Evolutionary conservation across 2,113 vertebrate genomes (phyloP).

Genomic region (Pica pica): DNA sequence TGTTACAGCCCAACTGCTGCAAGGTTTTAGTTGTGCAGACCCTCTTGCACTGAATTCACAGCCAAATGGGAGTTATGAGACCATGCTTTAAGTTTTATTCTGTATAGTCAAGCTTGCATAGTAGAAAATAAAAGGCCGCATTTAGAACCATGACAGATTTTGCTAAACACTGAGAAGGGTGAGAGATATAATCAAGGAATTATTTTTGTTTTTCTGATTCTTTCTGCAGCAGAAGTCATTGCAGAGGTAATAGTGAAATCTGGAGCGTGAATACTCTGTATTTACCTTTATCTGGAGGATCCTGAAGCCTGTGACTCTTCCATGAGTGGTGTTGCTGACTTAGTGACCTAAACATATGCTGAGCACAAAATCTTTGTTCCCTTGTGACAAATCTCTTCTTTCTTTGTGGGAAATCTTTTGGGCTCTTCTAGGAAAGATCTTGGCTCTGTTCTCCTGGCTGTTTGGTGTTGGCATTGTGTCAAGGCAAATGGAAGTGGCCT

Average conservation of each 20-base stretch:
- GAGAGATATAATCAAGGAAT: not conserved
- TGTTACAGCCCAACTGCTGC: not conserved
- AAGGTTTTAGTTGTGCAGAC: not conserved
- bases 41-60: not conserved
- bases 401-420: not conserved
- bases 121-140: not conserved
- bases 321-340: fast-evolving
- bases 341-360: not conserved
- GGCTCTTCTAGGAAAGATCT: not conserved
- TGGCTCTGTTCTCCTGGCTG: not conserved
- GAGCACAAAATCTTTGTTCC: not conserved
- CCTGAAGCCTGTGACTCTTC: not conserved
- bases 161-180: not conserved
- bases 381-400: not conserved
- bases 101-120: not conserved
- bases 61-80: not conserved
- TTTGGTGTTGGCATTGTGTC: not conserved
- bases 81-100: not conserved
- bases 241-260: not conserved
- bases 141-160: not conserved
- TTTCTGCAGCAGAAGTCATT: not conserved
- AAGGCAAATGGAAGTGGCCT: not conserved
- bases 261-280: not conserved
- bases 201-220: not conserved
- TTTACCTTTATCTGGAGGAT: not conserved